Conservation (phyloP, 2,113 vertebrate genomes). For the Merops nubicus region DNA sequence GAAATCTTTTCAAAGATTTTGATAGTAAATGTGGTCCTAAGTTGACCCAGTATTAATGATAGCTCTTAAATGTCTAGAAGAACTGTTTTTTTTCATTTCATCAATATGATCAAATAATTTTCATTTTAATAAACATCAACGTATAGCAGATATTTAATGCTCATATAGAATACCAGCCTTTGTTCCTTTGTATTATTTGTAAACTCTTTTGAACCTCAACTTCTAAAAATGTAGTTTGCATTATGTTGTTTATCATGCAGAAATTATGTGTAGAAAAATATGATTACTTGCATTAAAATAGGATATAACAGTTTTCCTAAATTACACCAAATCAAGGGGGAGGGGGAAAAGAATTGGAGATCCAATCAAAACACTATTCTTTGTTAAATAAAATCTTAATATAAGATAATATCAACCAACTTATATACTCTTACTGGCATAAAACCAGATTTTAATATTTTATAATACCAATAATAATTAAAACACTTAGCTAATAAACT, state of each 20-base stretch:
- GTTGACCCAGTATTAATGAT: constrained; percentile 13
- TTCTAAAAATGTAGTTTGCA: neutral
- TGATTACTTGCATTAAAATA: neutral
- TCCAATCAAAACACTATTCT: neutral
- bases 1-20: constrained; percentile 44
- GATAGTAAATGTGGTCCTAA: neutral
- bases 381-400: neutral
- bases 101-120: neutral
- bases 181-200: constrained; percentile 58
- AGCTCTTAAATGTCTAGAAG: neutral
- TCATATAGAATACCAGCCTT: constrained; percentile 10
- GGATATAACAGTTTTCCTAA: neutral
- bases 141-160: neutral
- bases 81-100: constrained; percentile 33
- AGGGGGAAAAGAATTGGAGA: neutral
- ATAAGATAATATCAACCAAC: neutral
- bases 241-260: neutral
- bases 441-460: neutral
- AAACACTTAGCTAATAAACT: neutral
- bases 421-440: neutral
- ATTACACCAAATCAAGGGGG: neutral
- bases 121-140: neutral
- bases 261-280: neutral
- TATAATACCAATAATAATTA: neutral
- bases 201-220: neutral